These are phyloP conservation scores for Tachypleus tridentatus DNA, from an alignment of 1,140 invertebrate genomes.

Conservation along the genomic window DNA sequence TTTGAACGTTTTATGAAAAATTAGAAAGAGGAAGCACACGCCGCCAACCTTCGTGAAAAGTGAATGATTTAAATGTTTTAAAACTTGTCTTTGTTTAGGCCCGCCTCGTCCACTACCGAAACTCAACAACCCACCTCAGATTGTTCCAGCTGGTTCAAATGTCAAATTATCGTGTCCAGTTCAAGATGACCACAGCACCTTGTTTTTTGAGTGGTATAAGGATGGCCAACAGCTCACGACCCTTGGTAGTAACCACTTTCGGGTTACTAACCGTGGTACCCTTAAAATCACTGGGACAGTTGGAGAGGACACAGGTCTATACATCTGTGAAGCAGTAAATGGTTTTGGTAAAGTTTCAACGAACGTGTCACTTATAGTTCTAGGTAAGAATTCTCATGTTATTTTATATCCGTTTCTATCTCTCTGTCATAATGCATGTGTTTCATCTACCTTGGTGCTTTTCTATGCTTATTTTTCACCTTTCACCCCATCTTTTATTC, in stretches of 20 bases:
- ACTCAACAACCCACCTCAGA: slow-evolving; percentile 11
- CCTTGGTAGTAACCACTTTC: slow-evolving; percentile 18
- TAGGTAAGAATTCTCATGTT: slow-evolving; percentile 12
- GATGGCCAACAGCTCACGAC: slow-evolving; percentile 16
- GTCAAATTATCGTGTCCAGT: slow-evolving; percentile 18
- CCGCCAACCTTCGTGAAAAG: too few relatives aligned
- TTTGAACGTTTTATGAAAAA: too few relatives aligned
- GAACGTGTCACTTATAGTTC: slow-evolving; percentile 18
- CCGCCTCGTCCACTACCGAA: slow-evolving; percentile 16
- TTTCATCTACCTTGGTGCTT: too few relatives aligned
- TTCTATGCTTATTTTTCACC: too few relatives aligned
- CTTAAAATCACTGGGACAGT: slow-evolving; percentile 32
- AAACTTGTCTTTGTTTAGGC: slow-evolving; percentile 8
- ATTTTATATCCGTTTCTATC: too few relatives aligned
- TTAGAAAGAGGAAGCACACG: too few relatives aligned
- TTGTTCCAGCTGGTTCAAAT: slow-evolving; percentile 17
- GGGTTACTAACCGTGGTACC: slow-evolving; percentile 18
- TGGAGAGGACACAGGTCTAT: slow-evolving; percentile 32
- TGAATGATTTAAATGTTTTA: too few relatives aligned
- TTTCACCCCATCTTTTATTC: too few relatives aligned
- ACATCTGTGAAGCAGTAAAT: slow-evolving; percentile 34
- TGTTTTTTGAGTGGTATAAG: slow-evolving; percentile 22
- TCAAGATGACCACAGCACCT: slow-evolving; percentile 15
- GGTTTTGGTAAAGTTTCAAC: slow-evolving; percentile 31
- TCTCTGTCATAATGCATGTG: too few relatives aligned